Percentiles rank a stretch among this genome's conserved stretches.
Evolutionary conservation across 2,888 invertebrate genomes (phyloP).

Genomic region (Pseudococcus jackbeardsleyi): DNA sequence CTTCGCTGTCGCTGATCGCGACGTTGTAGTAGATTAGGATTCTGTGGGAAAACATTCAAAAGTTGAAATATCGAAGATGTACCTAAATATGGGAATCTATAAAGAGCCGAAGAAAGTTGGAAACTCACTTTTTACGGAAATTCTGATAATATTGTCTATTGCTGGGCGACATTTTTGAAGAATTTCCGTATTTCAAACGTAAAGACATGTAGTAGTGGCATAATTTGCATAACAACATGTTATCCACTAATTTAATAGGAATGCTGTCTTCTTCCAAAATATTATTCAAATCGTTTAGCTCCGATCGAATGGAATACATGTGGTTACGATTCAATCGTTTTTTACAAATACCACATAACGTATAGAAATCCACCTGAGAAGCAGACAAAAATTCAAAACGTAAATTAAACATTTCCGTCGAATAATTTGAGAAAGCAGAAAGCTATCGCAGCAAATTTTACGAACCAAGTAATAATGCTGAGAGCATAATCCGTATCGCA

Average conservation of each 20-base stretch:
- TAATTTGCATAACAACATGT: constrained; percentile 84
- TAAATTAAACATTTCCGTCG: too few relatives aligned
- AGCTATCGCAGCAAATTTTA: not conserved
- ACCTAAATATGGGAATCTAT: too few relatives aligned
- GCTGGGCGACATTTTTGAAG: constrained; percentile 69
- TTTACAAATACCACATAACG: constrained; percentile 84
- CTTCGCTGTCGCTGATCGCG: constrained; percentile 73
- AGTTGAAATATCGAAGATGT: not conserved
- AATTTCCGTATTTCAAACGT: constrained; percentile 75
- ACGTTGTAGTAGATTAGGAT: constrained; percentile 83
- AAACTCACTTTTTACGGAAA: constrained; percentile 76
- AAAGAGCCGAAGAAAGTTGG: too few relatives aligned
- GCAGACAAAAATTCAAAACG: not conserved
- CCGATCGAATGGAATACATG: constrained; percentile 77
- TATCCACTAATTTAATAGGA: constrained; percentile 78
- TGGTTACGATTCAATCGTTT: constrained; percentile 83
- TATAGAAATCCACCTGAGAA: constrained; percentile 76
- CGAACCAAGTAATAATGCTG: constrained; percentile 68
- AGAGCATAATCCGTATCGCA: constrained; percentile 67
- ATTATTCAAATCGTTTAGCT: constrained; percentile 72
- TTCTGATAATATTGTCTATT: constrained; percentile 74
- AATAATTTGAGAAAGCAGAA: too few relatives aligned
- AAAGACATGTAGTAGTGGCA: constrained; percentile 84
- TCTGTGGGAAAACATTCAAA: constrained; percentile 71
- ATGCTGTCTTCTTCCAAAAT: constrained; percentile 72